Conservation (phyloP, 1,140 invertebrate species). For the Sitophilus oryzae region DNA sequence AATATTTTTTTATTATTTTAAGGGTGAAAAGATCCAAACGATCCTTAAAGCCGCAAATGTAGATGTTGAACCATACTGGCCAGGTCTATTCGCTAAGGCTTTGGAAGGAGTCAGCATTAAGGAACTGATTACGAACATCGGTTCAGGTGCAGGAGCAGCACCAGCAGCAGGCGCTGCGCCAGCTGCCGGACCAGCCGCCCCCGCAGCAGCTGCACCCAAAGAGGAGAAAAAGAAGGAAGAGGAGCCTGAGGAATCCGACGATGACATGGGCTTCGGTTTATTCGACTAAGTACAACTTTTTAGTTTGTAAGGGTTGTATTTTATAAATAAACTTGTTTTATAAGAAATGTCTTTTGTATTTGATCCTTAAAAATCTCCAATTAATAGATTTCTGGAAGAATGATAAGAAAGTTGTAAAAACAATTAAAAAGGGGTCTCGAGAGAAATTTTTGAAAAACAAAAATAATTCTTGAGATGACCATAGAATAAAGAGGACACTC, state of each 20-base stretch:
- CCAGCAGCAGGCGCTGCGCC: conserved; percentile 50
- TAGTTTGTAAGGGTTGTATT: conserved; percentile 34
- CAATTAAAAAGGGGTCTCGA: too few relatives aligned
- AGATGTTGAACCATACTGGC: conserved; percentile 98
- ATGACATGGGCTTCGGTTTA: conserved; percentile 92
- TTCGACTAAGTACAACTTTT: conserved; percentile 58
- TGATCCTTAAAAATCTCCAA: too few relatives aligned
- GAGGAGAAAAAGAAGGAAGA: conserved; percentile 81
- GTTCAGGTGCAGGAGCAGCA: conserved; percentile 77
- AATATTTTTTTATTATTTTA: conserved; percentile 42
- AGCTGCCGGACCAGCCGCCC: conserved; percentile 58
- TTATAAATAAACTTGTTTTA: conserved; percentile 36
- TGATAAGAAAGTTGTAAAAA: too few relatives aligned
- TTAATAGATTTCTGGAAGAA: too few relatives aligned
- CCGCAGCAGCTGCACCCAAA: conserved; percentile 58
- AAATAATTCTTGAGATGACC: too few relatives aligned
- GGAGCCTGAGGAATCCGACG: conserved; percentile 82
- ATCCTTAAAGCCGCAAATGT: conserved; percentile 96
- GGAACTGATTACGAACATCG: conserved; percentile 91
- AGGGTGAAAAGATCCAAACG: conserved; percentile 96
- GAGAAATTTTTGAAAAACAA: too few relatives aligned
- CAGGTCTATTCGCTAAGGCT: conserved; percentile 94
- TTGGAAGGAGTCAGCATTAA: conserved; percentile 92
- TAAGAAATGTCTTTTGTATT: too few relatives aligned
- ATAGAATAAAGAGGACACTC: too few relatives aligned